Base-by-base conservation (phyloP, 2,888 invertebrate species). In the Trypoxylon attenuatum region DNA sequence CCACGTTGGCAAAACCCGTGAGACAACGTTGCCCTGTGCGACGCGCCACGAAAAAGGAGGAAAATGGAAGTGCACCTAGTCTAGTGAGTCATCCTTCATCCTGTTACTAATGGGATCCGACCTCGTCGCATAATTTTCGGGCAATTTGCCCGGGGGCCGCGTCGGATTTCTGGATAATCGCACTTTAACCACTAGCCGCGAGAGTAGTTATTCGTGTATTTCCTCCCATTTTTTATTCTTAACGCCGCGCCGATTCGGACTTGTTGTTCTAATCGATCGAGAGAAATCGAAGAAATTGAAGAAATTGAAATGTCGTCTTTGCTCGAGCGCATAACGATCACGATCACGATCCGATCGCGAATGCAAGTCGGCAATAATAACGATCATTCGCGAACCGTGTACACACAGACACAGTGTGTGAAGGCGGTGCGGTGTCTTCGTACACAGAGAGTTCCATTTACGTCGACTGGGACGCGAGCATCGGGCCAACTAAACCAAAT, bases 61-160 rank as follows among this genome's bases (percentile, higher is more conserved):
- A 38, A 66, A 62, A 61, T 73, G 68, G 58, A 49, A 60, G 53
- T 25, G 38, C 51, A 50, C 49, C n/a, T n/a, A n/a, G n/a, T 10
- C 33, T 50, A 29, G 52, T 75, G 75, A 75, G 63, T 75, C 75
- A 75, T 59, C 75, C 47, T 51, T 55, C 69, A 68, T 75, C 70
- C 70, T 65, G 70, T 46, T 23, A 33, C 52, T 72, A 75, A 73
- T 68, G 68, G 61, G 65, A 72, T 66, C 64, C 53, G 38, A 25
- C 23, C 43, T 49, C 23, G 39, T 33, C 43, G 57, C 50, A 10
- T 55, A 49, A 60, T 63, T 51, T 55, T 55, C 27, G 15, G 21
- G 39, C 23, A 50, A 56, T 62, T 50, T 23, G 18, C 38, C n/a
- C 21, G 15, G 45, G 8, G n/a, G 21, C 49, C 43, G 43, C 21